Base-by-base conservation (phyloP, 1,140 invertebrate species). In the Mylabris phalerata region DNA sequence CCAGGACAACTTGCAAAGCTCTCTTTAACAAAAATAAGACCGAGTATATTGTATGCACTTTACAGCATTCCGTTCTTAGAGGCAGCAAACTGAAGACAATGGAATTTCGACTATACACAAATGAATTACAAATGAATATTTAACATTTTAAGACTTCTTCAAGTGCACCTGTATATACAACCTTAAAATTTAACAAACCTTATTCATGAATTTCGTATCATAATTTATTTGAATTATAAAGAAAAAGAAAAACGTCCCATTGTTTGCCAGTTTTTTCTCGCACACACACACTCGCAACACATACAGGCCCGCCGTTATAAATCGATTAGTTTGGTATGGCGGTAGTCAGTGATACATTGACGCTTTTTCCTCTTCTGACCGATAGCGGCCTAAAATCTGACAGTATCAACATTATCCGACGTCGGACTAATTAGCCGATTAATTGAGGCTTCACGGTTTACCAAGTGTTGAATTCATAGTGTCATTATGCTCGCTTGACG, bases 361-460 rank as follows among this genome's bases (percentile, higher is more conserved):
- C 32, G 32, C 32, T 32, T 32, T 32, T 32, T 32, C 32, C 32
- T 32, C 32, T 32, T 32, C 7, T 32, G 32, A 32, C 32, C 32
- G 32, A 32, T 32, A 32, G 32, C 32, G 7, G 32, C 32, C 32
- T 54, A n/a, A 38, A 54, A 54, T 42, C 46, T 54, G 51, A 54
- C 51, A 54, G 43, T 6, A 54, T 54, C 51, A 45, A 54, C 51
- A 26, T 50, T 32, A 32, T 32, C 48, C 42, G 42, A 54, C 26
- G 42, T 46, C 44, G 42, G 27, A 11, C 51, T 54, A 54, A 54
- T 54, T 54, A 45, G 51, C 41, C 51, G 51, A 25, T 32, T 54
- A 54, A 54, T 54, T 54, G 51, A 54, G 51, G 46, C 51, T 54
- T 54, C 51, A 54, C 51, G 51, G 51, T 45, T 54, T 54, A 54